Evolutionary conservation across 2,888 invertebrate genomes (phyloP).

Genomic region (Myopa testacea): DNA sequence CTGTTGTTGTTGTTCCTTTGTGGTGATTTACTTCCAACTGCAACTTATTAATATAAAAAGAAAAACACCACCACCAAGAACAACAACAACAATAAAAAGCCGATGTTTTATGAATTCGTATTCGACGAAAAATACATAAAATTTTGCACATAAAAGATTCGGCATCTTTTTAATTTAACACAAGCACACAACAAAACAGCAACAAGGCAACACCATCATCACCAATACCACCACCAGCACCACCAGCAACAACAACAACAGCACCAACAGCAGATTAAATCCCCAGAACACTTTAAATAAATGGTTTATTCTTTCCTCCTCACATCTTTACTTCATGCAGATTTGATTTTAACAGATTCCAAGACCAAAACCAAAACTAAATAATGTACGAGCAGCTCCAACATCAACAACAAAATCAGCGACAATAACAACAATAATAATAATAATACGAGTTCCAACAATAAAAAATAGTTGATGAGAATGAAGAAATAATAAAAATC

Average conservation of each 20-base stretch:
- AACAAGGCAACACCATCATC: conserved; percentile 43
- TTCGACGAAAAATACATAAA: conserved; percentile 55
- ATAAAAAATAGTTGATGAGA: conserved; percentile 9
- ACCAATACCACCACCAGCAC: conserved; percentile 39
- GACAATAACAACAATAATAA: neutral
- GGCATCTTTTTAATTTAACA: conserved; percentile 50
- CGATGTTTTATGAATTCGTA: conserved; percentile 44
- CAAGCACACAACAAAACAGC: conserved; percentile 40
- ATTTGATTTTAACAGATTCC: conserved; percentile 31
- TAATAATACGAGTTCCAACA: neutral
- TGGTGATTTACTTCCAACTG: conserved; percentile 44
- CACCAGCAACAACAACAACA: conserved; percentile 42
- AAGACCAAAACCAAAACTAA: conserved; percentile 4
- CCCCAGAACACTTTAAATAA: conserved; percentile 51
- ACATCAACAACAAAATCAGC: conserved; percentile 11
- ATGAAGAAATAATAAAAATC: conserved; percentile 13
- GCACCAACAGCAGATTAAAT: conserved; percentile 50
- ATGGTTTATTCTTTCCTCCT: conserved; percentile 48
- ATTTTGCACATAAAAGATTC: conserved; percentile 50
- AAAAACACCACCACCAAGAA: neutral
- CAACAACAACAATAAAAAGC: conserved; percentile 12
- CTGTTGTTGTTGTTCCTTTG: conserved; percentile 39
- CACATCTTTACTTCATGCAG: conserved; percentile 21
- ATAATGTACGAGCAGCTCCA: neutral
- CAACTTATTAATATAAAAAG: conserved; percentile 47